Evolutionary conservation across 2,888 invertebrate genomes (phyloP).

Genomic region (Agrilus mali): DNA sequence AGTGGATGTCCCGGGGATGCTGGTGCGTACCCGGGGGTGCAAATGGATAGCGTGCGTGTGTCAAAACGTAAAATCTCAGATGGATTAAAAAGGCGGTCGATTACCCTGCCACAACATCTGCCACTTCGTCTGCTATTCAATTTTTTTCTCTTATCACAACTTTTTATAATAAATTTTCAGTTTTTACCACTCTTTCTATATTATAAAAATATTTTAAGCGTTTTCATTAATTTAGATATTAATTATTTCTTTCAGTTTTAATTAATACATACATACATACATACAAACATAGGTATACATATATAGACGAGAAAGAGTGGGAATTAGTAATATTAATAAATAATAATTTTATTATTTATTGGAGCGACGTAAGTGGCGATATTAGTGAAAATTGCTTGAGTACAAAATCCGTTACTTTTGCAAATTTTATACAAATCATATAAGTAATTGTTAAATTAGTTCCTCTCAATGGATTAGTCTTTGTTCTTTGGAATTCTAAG

Average conservation of each 20-base stretch:
- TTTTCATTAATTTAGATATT: too few species aligned
- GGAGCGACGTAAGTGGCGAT: constrained; percentile 1
- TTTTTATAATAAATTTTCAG: too few species aligned
- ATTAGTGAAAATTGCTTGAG: constrained; percentile 48
- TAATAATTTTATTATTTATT: constrained; percentile 10
- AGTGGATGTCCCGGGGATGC: constrained; percentile 20
- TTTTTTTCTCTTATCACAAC: too few species aligned
- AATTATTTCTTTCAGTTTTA: too few species aligned
- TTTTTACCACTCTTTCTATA: background rate
- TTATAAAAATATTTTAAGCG: background rate
- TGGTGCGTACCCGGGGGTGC: constrained; percentile 1
- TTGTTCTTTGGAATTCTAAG: too few species aligned
- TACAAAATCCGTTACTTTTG: constrained; percentile 63
- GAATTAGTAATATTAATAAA: too few species aligned
- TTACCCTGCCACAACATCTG: constrained; percentile 29
- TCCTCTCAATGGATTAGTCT: too few species aligned
- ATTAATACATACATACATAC: too few species aligned
- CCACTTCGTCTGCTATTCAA: constrained; percentile 21
- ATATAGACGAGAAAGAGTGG: too few species aligned
- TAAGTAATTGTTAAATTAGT: constrained; percentile 30
- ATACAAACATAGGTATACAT: too few species aligned
- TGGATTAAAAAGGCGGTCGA: constrained; percentile 29
- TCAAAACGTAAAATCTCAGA: constrained; percentile 6
- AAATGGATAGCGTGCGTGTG: constrained; percentile 8
- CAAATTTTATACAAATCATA: constrained; percentile 49